A percentile compares a stretch with the other conserved stretches of the same genome.
These are phyloP conservation scores for Drosophila multiciliata DNA, from an alignment of 2,888 invertebrate genomes.

Conservation along the genomic window DNA sequence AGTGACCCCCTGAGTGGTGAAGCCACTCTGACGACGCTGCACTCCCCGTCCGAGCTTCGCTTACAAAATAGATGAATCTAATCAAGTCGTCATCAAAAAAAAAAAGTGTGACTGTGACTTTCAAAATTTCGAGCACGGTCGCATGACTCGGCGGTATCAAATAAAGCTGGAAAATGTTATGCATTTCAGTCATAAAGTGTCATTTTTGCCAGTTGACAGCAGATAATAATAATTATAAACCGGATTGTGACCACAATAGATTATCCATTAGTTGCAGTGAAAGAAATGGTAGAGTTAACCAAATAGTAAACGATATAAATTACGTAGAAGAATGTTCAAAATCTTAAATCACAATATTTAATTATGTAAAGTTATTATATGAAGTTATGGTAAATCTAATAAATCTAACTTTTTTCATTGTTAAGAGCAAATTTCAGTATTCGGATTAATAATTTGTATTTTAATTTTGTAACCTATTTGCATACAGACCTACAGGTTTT, in stretches of 20 bases:
- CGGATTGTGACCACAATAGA: conserved; percentile 57
- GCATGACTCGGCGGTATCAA: conserved; percentile 36
- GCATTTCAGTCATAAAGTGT: conserved; percentile 37
- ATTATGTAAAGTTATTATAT: neutral
- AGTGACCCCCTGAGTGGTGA: conserved; percentile 2
- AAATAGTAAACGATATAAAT: neutral
- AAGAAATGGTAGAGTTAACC: conserved; percentile 18
- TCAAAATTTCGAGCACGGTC: conserved; percentile 46
- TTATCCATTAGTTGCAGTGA: conserved; percentile 51
- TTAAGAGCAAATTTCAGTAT: neutral
- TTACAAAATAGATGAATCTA: conserved; percentile 50
- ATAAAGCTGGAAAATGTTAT: conserved; percentile 47
- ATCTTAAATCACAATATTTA: neutral
- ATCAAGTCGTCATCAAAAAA: conserved; percentile 14
- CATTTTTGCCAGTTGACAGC: conserved; percentile 53
- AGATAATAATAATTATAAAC: conserved; percentile 52
- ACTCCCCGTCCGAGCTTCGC: conserved; percentile 28
- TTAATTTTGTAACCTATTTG: neutral
- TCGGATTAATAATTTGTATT: neutral
- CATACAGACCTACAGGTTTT: conserved; percentile 17
- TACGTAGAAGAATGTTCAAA: neutral
- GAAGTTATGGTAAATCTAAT: neutral
- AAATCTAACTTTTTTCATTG: neutral
- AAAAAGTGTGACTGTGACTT: conserved; percentile 45
- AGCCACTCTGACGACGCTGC: conserved; percentile 28